These are phyloP conservation scores for Dipodomys ordii DNA, from an alignment of 2,113 vertebrate species.

Conservation along the genomic window DNA sequence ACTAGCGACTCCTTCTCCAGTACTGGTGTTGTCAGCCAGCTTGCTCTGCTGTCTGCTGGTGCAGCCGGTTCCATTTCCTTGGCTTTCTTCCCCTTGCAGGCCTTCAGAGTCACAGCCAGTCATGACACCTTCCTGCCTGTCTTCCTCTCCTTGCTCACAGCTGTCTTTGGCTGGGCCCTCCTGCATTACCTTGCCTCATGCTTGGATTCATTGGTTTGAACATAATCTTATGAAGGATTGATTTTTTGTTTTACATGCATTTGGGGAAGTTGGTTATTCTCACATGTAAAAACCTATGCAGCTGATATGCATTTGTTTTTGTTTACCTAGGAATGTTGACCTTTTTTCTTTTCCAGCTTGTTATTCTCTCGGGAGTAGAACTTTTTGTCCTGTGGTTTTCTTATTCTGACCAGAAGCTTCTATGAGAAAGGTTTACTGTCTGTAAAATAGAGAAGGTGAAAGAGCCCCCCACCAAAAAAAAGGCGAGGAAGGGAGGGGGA, in stretches of 20 bases:
- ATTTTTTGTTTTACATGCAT: not conserved
- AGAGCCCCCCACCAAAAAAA: not conserved
- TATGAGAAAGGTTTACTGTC: not conserved
- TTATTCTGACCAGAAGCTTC: not conserved
- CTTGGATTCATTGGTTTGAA: not conserved
- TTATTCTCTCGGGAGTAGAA: slow-evolving; percentile 25
- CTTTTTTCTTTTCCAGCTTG: not conserved
- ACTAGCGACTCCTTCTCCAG: not conserved
- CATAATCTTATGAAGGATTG: slow-evolving; percentile 7
- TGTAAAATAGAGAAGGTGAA: not conserved
- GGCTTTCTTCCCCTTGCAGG: not conserved
- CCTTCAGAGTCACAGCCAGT: not conserved
- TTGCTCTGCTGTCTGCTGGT: not conserved
- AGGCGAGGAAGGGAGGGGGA: not conserved
- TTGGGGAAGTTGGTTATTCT: slow-evolving; percentile 31
- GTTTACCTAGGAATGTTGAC: slow-evolving; percentile 10
- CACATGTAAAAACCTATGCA: not conserved
- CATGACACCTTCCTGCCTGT: not conserved
- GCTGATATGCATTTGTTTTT: not conserved
- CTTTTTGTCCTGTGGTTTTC: not conserved
- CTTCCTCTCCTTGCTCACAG: not conserved
- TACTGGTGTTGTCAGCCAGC: not conserved
- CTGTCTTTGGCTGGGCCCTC: not conserved
- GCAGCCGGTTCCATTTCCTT: not conserved
- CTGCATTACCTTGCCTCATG: not conserved